A percentile compares a stretch with the other conserved stretches of the same genome.
phyloP scores from a whole-genome alignment of 2,113 vertebrate genomes.

The Sander vitreus region DNA sequence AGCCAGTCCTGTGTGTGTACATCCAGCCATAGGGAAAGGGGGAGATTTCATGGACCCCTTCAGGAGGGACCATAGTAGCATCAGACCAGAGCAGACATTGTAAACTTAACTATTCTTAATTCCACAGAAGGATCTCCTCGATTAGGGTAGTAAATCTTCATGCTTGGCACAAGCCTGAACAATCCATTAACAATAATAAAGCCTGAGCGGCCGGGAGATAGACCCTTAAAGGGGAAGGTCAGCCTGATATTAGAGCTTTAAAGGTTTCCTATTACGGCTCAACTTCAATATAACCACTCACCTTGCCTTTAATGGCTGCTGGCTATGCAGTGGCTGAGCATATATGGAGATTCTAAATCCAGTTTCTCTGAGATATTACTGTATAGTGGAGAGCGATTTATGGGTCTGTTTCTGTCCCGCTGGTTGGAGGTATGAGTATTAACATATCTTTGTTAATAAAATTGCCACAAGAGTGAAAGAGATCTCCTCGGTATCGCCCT shows the following conservation, averaged over 20 bases:
- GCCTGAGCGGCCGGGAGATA: slow-evolving; percentile 61
- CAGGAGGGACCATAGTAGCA: slow-evolving; percentile 10
- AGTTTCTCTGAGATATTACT: slow-evolving; percentile 61
- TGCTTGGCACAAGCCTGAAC: slow-evolving; percentile 69
- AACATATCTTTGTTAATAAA: slow-evolving; percentile 60
- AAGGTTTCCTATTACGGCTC: slow-evolving; percentile 80
- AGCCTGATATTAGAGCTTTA: slow-evolving; percentile 78
- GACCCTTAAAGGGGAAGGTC: slow-evolving; percentile 82
- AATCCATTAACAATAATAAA: slow-evolving; percentile 81
- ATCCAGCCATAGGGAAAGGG: neutral
- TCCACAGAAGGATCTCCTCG: slow-evolving; percentile 63
- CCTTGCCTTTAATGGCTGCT: slow-evolving; percentile 76
- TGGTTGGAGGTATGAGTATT: slow-evolving; percentile 53
- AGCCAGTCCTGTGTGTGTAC: neutral
- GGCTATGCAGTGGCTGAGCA: slow-evolving; percentile 68
- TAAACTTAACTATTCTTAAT: slow-evolving; percentile 68
- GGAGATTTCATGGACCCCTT: slow-evolving; percentile 34
- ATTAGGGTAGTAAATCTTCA: slow-evolving; percentile 65
- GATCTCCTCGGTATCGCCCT: slow-evolving; percentile 50
- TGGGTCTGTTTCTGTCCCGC: slow-evolving; percentile 46
- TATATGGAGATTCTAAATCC: slow-evolving; percentile 70
- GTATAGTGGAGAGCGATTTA: slow-evolving; percentile 60
- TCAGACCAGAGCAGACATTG: slow-evolving; percentile 51
- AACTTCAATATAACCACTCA: slow-evolving; percentile 76
- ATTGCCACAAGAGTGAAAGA: slow-evolving; percentile 56